Evolutionary conservation across 2,797 vertebrate species (phyloP), one percentile per base, ranked within the genome.

Genomic region (Protonibea diacanthus): DNA sequence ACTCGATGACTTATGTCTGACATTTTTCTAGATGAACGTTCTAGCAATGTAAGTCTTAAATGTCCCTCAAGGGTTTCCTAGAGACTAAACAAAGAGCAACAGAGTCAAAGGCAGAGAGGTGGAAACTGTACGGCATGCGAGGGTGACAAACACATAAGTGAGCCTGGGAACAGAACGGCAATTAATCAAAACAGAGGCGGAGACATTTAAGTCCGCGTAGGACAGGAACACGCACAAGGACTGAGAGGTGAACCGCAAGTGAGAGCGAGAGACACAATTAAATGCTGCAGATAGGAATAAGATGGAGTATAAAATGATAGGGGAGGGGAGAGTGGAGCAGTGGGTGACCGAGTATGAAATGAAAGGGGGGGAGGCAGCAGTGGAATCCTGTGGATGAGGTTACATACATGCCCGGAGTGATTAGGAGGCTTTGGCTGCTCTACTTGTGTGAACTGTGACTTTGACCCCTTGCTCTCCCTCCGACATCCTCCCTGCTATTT

Each of bases 401-500:
- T 94, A 92, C 93, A 92, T 40, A 90, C 88, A 91, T 92, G 81
- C 90, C 58, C 76, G 7, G 86, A 89, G 91, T 83, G 93, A 94
- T 93, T 92, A 92, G 90, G 64, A 87, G 90, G 91, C 87, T 92
- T 92, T 85, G 89, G 88, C 88, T 82, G 81, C 85, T 87, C 87
- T 63, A 83, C 88, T 85, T 86, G 84, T 62, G 88, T 86, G 90
- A 91, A 90, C 87, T 85, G 79, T 87, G 89, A 90, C 90, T 94
- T 92, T 93, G 92, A 93, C 76, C 81, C 84, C 45, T 15, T 12
- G 21, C 67, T 66, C 80, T 63, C 65, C 47, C 69, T 7, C 59
- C 25, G 15, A 82, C 86, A 86, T 81, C 85, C 80, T 70, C 71
- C 45, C 78, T 53, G 86, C 89, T 92, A 92, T 93, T 92, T 94